Percentiles rank a stretch among this genome's conserved stretches.
These are phyloP conservation scores for Caenorhabditis auriculariae DNA, from an alignment of 2,888 invertebrate species.

Conservation along the genomic window DNA sequence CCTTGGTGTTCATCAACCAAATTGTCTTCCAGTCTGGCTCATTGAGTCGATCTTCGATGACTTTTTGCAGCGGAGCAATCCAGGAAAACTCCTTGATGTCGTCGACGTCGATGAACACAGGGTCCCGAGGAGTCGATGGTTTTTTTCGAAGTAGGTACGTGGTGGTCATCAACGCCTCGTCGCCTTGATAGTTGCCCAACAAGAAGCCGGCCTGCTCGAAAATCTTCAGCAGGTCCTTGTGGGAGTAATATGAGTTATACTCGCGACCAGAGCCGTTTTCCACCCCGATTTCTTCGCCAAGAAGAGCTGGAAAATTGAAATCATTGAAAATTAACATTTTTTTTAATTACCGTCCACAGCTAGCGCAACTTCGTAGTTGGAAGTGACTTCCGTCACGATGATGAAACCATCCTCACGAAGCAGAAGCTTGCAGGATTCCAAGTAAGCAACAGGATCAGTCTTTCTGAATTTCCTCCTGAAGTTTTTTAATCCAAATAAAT, in stretches of 20 bases:
- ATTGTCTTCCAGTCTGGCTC: constrained; percentile 67
- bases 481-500: neutral
- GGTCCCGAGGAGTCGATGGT: constrained; percentile 45
- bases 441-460: constrained; percentile 51
- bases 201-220: constrained; percentile 58
- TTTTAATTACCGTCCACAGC: constrained; percentile 32
- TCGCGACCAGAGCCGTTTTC: constrained; percentile 28
- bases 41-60: constrained; percentile 74
- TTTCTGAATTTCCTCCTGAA: constrained; percentile 33
- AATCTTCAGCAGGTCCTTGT: constrained; percentile 47
- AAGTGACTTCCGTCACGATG: constrained; percentile 65
- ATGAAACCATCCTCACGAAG: constrained; percentile 65
- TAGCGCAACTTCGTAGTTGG: constrained; percentile 59
- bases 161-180: constrained; percentile 50
- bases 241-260: constrained; percentile 53
- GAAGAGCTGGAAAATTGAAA: constrained; percentile 19
- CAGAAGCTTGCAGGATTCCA: constrained; percentile 48
- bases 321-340: too few species aligned
- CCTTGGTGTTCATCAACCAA: constrained; percentile 69
- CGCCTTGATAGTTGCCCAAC: constrained; percentile 55
- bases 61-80: constrained; percentile 62
- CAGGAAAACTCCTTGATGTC: constrained; percentile 61
- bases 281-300: constrained; percentile 40
- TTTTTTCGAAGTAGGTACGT: constrained; percentile 53
- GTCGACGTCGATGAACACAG: constrained; percentile 59